phyloP scores from a whole-genome alignment of 1,140 invertebrate species.

The Diabrotica undecimpunctata region DNA sequence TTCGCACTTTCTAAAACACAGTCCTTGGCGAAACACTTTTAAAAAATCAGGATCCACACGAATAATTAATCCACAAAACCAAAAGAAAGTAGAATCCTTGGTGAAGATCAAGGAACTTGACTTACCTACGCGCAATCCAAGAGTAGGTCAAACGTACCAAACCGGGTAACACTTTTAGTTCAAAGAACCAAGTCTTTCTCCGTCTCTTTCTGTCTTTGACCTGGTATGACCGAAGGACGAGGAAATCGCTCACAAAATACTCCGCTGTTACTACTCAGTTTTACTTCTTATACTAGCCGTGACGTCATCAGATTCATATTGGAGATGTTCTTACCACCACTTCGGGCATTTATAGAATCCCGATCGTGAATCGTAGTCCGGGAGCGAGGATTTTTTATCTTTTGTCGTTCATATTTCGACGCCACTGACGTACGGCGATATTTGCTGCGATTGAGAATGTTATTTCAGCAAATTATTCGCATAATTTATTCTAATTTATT shows the following conservation, averaged over 20 bases:
- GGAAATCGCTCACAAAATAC: slow-evolving; percentile 13
- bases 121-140: slow-evolving; percentile 16
- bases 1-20: neutral
- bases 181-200: slow-evolving; percentile 1
- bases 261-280: slow-evolving; percentile 3
- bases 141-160: slow-evolving; percentile 14
- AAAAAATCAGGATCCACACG: no score
- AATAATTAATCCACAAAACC: no score
- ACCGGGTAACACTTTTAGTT: slow-evolving; percentile 8
- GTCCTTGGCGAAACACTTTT: neutral
- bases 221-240: slow-evolving; percentile 18
- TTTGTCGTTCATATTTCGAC: no score
- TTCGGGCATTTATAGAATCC: neutral
- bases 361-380: neutral
- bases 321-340: slow-evolving; percentile 18
- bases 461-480: neutral
- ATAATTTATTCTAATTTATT: neutral
- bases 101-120: slow-evolving; percentile 8
- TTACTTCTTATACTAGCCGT: slow-evolving; percentile 16
- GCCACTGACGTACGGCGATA: neutral
- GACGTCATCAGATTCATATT: slow-evolving; percentile 8
- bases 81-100: neutral
- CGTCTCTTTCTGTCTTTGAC: slow-evolving; percentile 6
- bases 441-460: neutral
- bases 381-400: no score